phyloP scores from a whole-genome alignment of 2,797 vertebrate genomes.

The Arremon aurantiirostris region DNA sequence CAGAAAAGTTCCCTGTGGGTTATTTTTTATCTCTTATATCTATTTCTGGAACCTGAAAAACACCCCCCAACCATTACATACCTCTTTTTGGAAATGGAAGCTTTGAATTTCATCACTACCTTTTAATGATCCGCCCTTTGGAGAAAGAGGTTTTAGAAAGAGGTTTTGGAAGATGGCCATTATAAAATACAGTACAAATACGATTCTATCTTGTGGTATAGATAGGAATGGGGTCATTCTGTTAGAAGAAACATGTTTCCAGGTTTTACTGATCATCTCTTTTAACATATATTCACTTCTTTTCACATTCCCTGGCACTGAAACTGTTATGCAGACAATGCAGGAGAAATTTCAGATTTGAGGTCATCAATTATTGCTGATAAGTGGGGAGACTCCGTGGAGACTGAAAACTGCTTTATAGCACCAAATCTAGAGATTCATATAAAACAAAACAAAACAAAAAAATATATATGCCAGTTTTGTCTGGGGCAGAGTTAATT shows the following conservation, averaged over 20 bases:
- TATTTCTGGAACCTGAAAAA: conserved; percentile 54
- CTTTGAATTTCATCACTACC: conserved; percentile 40
- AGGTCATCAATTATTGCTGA: background rate
- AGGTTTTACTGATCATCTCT: conserved; percentile 38
- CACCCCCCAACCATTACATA: background rate
- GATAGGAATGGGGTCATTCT: background rate
- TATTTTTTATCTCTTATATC: conserved; percentile 11
- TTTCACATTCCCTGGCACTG: conserved; percentile 7
- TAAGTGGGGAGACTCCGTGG: background rate
- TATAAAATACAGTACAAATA: conserved; percentile 49
- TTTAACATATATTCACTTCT: conserved; percentile 47
- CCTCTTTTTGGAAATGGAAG: conserved; percentile 40
- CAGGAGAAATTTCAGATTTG: conserved; percentile 35
- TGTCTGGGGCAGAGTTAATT: background rate
- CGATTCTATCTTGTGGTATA: conserved; percentile 25
- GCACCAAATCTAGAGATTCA: background rate
- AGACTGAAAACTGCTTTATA: background rate
- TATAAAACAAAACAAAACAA: background rate
- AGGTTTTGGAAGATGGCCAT: conserved; percentile 8
- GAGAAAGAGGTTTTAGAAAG: conserved; percentile 59
- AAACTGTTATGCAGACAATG: background rate
- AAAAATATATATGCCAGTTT: background rate
- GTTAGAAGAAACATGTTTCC: conserved; percentile 30
- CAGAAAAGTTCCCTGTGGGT: conserved; percentile 17
- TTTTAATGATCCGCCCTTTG: conserved; percentile 23